phyloP scores from a whole-genome alignment of 2,797 vertebrate species.

The Huso huso region DNA sequence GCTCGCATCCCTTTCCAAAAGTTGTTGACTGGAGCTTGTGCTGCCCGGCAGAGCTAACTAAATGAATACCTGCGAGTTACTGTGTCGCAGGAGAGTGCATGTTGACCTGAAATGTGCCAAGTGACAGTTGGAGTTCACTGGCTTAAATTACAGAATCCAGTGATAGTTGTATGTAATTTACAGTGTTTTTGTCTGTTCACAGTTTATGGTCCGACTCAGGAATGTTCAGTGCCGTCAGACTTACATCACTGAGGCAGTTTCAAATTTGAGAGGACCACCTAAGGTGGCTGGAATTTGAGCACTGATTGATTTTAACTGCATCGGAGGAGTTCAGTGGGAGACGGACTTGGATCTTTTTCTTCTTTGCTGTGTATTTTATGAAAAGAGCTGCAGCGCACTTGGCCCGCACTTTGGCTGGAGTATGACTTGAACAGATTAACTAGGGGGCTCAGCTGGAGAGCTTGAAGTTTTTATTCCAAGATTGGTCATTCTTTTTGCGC shows the following conservation, averaged over 20 bases:
- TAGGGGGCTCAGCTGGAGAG: constrained; percentile 5
- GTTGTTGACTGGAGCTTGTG: too few species aligned
- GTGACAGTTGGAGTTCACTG: neutral
- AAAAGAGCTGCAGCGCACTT: neutral
- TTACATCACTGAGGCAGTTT: constrained; percentile 34
- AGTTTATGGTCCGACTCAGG: constrained; percentile 23
- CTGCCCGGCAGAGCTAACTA: too few species aligned
- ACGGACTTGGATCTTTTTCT: constrained; percentile 27
- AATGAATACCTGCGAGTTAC: neutral
- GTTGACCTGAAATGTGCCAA: neutral
- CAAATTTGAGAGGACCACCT: constrained; percentile 44
- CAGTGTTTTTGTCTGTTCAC: constrained; percentile 23
- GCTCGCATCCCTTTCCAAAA: too few species aligned
- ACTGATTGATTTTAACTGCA: constrained; percentile 59
- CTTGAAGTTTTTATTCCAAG: neutral
- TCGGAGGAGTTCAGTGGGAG: constrained; percentile 41
- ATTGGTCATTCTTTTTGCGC: constrained; percentile 9
- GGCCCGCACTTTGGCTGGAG: neutral
- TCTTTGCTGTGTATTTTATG: neutral
- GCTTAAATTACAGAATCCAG: constrained; percentile 4
- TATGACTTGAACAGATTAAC: constrained; percentile 9
- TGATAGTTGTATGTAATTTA: constrained; percentile 22
- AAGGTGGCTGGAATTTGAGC: constrained; percentile 57
- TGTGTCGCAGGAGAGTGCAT: neutral
- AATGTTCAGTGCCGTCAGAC: constrained; percentile 18